phyloP scores from a whole-genome alignment of 2,797 vertebrate genomes.

The Brachyrhaphis roseni region DNA sequence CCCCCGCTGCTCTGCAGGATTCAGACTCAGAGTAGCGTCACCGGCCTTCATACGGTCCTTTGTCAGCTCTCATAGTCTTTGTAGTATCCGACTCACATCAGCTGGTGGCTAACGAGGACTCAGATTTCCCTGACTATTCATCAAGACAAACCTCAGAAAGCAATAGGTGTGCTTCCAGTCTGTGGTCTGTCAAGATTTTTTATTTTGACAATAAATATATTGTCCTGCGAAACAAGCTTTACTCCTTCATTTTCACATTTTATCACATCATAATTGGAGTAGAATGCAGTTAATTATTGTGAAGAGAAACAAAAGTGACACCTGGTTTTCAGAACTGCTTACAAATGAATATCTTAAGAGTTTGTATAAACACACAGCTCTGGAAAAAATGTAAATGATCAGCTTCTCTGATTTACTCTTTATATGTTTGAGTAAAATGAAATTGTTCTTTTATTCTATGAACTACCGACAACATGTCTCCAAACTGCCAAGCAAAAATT shows the following conservation, averaged over 20 bases:
- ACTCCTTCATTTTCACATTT: background rate
- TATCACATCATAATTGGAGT: background rate
- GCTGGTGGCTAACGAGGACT: conserved; percentile 43
- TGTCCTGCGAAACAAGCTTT: background rate
- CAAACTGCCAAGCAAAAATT: no score
- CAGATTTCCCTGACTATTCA: conserved; percentile 50
- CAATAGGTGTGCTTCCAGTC: conserved; percentile 53
- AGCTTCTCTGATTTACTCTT: no score
- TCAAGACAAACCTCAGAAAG: conserved; percentile 48
- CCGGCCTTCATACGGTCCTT: conserved; percentile 14
- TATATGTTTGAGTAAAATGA: no score
- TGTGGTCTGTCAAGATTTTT: conserved; percentile 25
- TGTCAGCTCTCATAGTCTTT: conserved; percentile 29
- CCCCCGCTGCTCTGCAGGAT: background rate
- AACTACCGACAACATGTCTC: no score
- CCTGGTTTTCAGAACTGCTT: background rate
- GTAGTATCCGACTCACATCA: conserved; percentile 45
- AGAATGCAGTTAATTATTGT: background rate
- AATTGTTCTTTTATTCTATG: no score
- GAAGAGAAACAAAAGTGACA: background rate
- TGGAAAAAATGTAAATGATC: no score
- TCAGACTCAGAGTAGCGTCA: conserved; percentile 17
- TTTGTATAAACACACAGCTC: background rate
- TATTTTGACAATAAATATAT: background rate
- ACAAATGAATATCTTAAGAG: background rate